Conservation (phyloP, 2,888 invertebrate species). For the Omphaloscelis lunosa region DNA sequence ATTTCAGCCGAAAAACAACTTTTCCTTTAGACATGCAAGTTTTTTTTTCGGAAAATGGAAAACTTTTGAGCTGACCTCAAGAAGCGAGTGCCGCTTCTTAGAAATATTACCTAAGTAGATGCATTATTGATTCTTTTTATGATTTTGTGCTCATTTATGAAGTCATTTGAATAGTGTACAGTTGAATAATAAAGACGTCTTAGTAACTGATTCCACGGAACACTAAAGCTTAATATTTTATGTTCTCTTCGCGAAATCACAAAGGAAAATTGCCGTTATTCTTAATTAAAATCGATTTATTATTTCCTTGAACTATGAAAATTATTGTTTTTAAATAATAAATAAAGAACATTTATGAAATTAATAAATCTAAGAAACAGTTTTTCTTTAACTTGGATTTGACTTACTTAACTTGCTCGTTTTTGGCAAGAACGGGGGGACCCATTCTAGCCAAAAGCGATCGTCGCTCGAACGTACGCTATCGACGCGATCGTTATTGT, state of each 20-base stretch:
- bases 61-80: too few relatives aligned
- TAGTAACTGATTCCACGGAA: not conserved
- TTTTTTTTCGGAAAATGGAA: not conserved
- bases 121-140: conserved; percentile 17
- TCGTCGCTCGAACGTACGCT: not conserved
- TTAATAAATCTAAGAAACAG: not conserved
- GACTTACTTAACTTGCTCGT: too few relatives aligned
- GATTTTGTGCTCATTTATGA: not conserved
- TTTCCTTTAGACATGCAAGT: not conserved
- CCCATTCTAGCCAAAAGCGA: not conserved
- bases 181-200: not conserved
- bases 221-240: conserved; percentile 8
- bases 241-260: not conserved
- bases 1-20: not conserved
- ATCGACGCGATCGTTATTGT: not conserved
- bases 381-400: not conserved
- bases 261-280: not conserved
- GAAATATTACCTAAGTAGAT: not conserved
- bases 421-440: too few relatives aligned
- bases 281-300: not conserved
- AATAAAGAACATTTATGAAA: not conserved
- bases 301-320: not conserved
- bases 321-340: not conserved
- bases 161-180: not conserved
- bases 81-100: not conserved